Evolutionary conservation across 2,797 vertebrate species (phyloP).

Genomic region (Neosalanx taihuensis): DNA sequence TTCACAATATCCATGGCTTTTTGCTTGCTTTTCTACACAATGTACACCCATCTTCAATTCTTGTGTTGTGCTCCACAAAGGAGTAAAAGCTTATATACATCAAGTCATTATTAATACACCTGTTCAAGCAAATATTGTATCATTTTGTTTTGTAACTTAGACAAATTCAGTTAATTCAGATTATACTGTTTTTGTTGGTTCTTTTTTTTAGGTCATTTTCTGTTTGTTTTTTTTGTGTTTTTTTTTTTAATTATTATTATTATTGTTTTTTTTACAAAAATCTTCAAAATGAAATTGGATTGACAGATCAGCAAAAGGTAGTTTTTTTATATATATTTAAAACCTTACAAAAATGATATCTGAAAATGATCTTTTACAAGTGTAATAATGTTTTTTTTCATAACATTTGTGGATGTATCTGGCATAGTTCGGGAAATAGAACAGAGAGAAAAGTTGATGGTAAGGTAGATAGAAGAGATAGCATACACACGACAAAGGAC

Average conservation of each 20-base stretch:
- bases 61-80: slow-evolving; percentile 66
- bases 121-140: slow-evolving; percentile 61
- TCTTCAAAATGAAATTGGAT: slow-evolving; percentile 21
- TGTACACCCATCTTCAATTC: slow-evolving; percentile 68
- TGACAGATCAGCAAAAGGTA: slow-evolving; percentile 25
- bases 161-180: slow-evolving; percentile 33
- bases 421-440: slow-evolving; percentile 19
- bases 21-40: slow-evolving; percentile 84
- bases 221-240: slow-evolving; percentile 18
- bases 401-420: slow-evolving; percentile 21
- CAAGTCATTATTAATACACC: slow-evolving; percentile 69
- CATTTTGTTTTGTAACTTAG: slow-evolving; percentile 33
- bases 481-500: slow-evolving; percentile 4
- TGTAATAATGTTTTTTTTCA: slow-evolving; percentile 6
- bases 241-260: no score
- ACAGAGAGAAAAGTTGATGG: slow-evolving; percentile 4
- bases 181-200: slow-evolving; percentile 19
- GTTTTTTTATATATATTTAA: slow-evolving; percentile 19
- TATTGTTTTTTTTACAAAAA: slow-evolving; percentile 38
- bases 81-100: slow-evolving; percentile 78
- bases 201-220: slow-evolving; percentile 22
- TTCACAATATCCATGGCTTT: slow-evolving; percentile 93
- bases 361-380: slow-evolving; percentile 20
- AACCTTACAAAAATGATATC: slow-evolving; percentile 32
- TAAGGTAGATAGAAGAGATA: background rate